Percentiles rank a stretch among this genome's conserved stretches.
phyloP scores from a whole-genome alignment of 2,888 invertebrate species.

The Cerceris rybyensis region DNA sequence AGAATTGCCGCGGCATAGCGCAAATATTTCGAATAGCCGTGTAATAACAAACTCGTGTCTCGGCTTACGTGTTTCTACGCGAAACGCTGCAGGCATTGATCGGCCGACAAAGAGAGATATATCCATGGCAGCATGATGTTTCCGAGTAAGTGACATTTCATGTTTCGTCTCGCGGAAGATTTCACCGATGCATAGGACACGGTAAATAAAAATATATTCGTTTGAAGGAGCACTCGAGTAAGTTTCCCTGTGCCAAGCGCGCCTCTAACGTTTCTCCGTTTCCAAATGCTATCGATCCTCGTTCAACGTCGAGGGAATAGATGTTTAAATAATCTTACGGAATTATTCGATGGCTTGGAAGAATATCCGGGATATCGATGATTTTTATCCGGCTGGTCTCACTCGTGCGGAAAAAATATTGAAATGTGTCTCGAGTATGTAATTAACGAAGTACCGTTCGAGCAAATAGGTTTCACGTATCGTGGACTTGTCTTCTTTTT shows the following conservation, averaged over 20 bases:
- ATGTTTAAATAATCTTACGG: conserved; percentile 24
- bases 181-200: conserved; percentile 58
- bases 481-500: no score
- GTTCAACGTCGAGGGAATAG: conserved; percentile 25
- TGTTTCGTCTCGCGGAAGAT: conserved; percentile 71
- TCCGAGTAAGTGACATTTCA: conserved; percentile 70
- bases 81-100: conserved; percentile 52
- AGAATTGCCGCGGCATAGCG: conserved; percentile 16
- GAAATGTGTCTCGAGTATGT: no score
- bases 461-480: no score
- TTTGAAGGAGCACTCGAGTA: conserved; percentile 58
- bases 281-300: conserved; percentile 35
- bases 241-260: conserved; percentile 41
- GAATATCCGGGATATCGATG: not conserved
- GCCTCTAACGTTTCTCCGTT: conserved; percentile 1
- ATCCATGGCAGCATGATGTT: conserved; percentile 47
- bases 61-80: conserved; percentile 20
- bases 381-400: not conserved
- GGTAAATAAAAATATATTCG: conserved; percentile 69
- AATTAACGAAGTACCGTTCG: no score
- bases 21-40: conserved; percentile 26
- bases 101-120: conserved; percentile 18
- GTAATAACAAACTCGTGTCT: conserved; percentile 44
- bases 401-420: no score
- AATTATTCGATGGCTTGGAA: not conserved